Conservation (phyloP, 2,888 invertebrate genomes). For the Conchocele bisecta region DNA sequence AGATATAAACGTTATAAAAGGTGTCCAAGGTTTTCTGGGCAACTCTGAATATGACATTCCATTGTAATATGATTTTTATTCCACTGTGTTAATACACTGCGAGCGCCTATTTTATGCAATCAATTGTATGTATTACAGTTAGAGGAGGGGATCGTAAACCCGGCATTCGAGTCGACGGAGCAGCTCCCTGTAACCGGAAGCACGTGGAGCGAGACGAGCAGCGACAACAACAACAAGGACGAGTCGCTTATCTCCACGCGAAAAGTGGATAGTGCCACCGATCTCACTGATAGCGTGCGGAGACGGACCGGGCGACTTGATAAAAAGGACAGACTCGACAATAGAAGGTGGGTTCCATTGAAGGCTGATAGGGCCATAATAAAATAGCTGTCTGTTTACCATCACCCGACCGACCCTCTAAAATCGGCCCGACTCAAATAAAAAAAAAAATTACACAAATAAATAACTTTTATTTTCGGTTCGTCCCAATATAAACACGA, state of each 20-base stretch:
- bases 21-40: background rate
- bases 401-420: no score
- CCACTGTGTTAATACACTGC: no score
- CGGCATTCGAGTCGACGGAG: conserved; percentile 56
- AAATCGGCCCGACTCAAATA: no score
- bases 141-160: conserved; percentile 62
- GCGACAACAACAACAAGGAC: conserved; percentile 64
- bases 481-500: no score
- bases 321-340: background rate
- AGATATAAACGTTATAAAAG: no score
- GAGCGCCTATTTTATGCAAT: no score
- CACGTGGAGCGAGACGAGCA: conserved; percentile 65
- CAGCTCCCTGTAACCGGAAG: conserved; percentile 48
- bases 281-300: conserved; percentile 30
- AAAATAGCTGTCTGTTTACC: no score
- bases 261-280: conserved; percentile 12
- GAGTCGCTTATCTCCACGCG: conserved; percentile 43
- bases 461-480: no score
- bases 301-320: conserved; percentile 16
- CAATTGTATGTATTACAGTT: conserved; percentile 20
- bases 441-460: no score
- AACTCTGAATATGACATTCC: conserved; percentile 5
- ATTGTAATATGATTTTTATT: no score
- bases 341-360: conserved; percentile 35
- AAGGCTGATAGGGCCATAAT: no score